Percentiles rank a stretch among this genome's conserved stretches.
Conservation (phyloP, 2,113 vertebrate species). For the Emydocephalus ijimae region DNA sequence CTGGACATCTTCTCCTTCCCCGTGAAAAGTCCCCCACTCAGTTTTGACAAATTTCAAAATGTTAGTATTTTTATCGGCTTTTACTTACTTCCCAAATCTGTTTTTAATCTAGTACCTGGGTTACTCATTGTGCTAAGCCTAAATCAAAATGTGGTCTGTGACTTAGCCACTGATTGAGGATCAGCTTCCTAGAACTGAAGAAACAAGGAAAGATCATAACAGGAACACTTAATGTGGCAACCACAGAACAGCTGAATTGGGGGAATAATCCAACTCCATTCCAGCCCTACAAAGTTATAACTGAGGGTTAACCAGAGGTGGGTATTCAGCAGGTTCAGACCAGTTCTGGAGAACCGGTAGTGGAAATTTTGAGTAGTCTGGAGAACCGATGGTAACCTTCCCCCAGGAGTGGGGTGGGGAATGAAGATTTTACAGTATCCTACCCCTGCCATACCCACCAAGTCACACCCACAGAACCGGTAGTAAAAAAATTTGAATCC, state of each 20-base stretch:
- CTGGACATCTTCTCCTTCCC: neutral
- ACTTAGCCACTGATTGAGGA: neutral
- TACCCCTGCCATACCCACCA: too few relatives aligned
- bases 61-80: neutral
- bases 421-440: too few relatives aligned
- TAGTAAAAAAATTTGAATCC: too few relatives aligned
- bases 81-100: neutral
- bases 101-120: neutral
- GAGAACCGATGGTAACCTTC: too few relatives aligned
- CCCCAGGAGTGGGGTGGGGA: too few relatives aligned
- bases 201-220: neutral
- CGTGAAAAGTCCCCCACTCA: neutral
- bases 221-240: rapidly evolving
- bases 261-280: neutral
- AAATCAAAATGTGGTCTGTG: neutral
- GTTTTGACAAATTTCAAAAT: neutral
- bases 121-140: neutral
- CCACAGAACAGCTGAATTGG: neutral
- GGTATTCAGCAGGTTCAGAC: too few relatives aligned
- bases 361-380: too few relatives aligned
- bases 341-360: too few relatives aligned
- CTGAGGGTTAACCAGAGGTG: neutral
- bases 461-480: too few relatives aligned
- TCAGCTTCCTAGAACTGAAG: neutral
- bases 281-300: neutral